These are phyloP conservation scores for Tetranychus urticae DNA, from an alignment of 1,140 invertebrate genomes.

Conservation along the genomic window DNA sequence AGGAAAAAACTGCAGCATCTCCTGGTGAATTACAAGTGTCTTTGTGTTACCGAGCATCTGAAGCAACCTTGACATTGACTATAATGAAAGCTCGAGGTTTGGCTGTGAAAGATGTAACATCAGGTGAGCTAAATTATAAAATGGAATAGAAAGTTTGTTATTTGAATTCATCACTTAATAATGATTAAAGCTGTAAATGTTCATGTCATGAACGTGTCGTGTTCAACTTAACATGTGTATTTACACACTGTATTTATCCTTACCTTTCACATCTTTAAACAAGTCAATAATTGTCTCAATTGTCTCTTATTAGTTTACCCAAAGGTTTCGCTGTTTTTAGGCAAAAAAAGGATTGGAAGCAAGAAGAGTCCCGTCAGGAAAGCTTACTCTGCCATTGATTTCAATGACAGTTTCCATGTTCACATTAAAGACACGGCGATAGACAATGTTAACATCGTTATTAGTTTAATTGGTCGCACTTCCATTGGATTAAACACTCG, in stretches of 20 bases:
- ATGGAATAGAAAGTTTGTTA: neutral
- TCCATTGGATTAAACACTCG: neutral
- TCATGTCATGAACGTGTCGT: neutral
- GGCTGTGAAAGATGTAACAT: neutral
- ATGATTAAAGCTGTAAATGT: neutral
- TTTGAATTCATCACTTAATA: neutral
- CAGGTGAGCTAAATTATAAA: neutral
- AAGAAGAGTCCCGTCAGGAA: conserved; percentile 1
- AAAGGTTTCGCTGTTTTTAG: conserved; percentile 9
- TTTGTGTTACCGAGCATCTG: neutral
- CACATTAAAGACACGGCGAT: conserved; percentile 4
- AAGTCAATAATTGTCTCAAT: no score
- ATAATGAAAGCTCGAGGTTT: neutral
- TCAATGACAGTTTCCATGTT: conserved; percentile 9
- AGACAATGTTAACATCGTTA: conserved; percentile 7
- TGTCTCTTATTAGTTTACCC: conserved; percentile 1
- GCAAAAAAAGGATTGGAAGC: conserved; percentile 6
- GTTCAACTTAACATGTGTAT: no score
- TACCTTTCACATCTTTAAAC: no score
- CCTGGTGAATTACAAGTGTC: neutral
- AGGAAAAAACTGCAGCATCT: neutral
- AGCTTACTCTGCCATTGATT: conserved; percentile 5
- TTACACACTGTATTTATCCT: no score
- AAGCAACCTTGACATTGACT: neutral
- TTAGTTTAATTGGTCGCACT: neutral